Conservation (phyloP, 2,113 vertebrate species). For the Paedocypris sp. region DNA sequence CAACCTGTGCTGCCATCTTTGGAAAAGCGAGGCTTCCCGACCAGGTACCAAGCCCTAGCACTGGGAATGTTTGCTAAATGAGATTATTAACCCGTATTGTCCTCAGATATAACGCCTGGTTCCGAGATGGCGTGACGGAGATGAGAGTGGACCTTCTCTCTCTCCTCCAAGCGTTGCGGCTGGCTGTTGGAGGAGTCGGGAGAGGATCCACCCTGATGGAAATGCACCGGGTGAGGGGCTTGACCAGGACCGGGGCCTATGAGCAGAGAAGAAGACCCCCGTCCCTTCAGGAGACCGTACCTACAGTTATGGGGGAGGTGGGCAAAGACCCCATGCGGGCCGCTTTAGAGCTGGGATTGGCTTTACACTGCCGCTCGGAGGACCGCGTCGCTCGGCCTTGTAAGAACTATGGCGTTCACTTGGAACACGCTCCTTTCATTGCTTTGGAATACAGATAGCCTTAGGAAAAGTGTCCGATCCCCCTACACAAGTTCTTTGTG, state of each 20-base stretch:
- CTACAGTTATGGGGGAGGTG: slow-evolving; percentile 37
- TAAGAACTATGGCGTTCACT: slow-evolving; percentile 39
- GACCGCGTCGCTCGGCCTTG: slow-evolving; percentile 45
- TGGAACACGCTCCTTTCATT: slow-evolving; percentile 59
- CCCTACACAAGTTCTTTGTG: slow-evolving; percentile 16
- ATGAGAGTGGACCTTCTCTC: slow-evolving; percentile 58
- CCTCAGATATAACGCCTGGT: slow-evolving; percentile 48
- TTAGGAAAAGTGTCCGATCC: no score
- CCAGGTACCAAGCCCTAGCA: slow-evolving; percentile 41
- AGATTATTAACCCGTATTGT: not conserved
- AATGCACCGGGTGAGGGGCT: slow-evolving; percentile 32
- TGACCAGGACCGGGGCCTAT: slow-evolving; percentile 20
- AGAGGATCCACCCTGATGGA: slow-evolving; percentile 34
- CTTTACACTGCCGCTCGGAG: slow-evolving; percentile 50
- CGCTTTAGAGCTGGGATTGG: slow-evolving; percentile 48
- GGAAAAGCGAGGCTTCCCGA: slow-evolving; percentile 49
- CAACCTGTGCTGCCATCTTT: slow-evolving; percentile 49
- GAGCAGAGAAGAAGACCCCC: slow-evolving; percentile 8
- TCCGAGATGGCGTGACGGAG: slow-evolving; percentile 41
- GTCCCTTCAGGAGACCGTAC: slow-evolving; percentile 36
- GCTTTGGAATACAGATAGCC: slow-evolving; percentile 53
- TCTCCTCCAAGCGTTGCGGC: slow-evolving; percentile 55
- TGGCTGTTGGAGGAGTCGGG: slow-evolving; percentile 19
- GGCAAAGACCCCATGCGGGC: not conserved
- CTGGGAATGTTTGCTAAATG: not conserved